Percentiles rank a stretch among this genome's conserved stretches.
phyloP scores from a whole-genome alignment of 2,797 vertebrate species.

The Parambassis ranga region DNA sequence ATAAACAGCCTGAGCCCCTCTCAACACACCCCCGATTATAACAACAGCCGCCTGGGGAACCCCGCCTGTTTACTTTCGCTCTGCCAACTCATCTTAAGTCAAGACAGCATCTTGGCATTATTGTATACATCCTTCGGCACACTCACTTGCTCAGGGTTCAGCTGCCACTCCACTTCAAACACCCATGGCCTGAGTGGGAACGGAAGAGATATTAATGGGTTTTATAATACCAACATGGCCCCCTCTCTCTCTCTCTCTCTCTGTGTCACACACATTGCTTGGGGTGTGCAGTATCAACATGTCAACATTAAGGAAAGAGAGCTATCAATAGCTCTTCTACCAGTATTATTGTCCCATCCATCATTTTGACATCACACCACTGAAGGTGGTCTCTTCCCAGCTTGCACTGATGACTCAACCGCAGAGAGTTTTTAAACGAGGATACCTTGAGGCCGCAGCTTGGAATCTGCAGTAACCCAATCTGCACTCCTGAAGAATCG shows the following conservation, averaged over 20 bases:
- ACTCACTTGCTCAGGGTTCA: constrained; percentile 53
- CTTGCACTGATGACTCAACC: constrained; percentile 55
- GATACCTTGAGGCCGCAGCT: constrained; percentile 53
- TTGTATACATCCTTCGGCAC: constrained; percentile 63
- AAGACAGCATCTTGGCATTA: constrained; percentile 40
- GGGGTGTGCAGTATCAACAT: constrained; percentile 37
- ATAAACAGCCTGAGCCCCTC: constrained; percentile 53
- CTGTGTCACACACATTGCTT: constrained; percentile 16
- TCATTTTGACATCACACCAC: constrained; percentile 61
- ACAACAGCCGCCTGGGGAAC: constrained; percentile 42
- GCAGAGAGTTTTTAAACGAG: constrained; percentile 46
- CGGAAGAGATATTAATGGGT: constrained; percentile 59
- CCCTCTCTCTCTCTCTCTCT: neutral
- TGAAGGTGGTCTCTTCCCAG: constrained; percentile 60
- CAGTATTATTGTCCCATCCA: constrained; percentile 68
- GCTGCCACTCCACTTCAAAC: constrained; percentile 62
- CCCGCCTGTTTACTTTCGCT: constrained; percentile 59
- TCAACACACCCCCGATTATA: constrained; percentile 46
- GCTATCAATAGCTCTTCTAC: constrained; percentile 64
- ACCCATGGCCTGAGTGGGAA: constrained; percentile 41
- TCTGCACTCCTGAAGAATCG: constrained; percentile 45
- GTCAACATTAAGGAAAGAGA: constrained; percentile 49
- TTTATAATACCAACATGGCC: constrained; percentile 37
- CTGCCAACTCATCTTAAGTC: constrained; percentile 58
- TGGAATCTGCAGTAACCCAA: constrained; percentile 63